Base-by-base conservation (phyloP, 2,113 vertebrate genomes). In the Euleptes europaea region DNA sequence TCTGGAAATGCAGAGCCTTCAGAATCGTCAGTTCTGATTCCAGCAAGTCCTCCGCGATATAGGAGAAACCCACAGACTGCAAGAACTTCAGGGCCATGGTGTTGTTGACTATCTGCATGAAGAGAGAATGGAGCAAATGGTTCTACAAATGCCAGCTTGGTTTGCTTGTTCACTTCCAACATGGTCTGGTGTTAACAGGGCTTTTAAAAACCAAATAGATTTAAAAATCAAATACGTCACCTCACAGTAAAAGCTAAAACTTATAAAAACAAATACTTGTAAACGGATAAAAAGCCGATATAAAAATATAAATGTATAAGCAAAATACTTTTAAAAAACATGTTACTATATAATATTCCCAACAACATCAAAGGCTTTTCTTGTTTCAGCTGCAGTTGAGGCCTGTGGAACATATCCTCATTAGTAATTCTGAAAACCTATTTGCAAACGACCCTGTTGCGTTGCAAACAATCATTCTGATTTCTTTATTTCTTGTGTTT, bases 1-100 rank as follows among this genome's bases (percentile, higher is more conserved):
- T 91, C 44, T 93, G 95, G 93, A 98, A 99, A 49, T 97, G 93
- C 81, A 99, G 94, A n/a, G 96, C 96, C 90, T 97, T 97, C 74
- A 99, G 81, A 89, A 99, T 92, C 47, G 95, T 93, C 35, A 99
- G 96, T 90, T 99, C 99, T 0, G 97, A 97, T 44, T 98, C 94
- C 14, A 98, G 78, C 73, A 99, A 35, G 1, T 97, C 94, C 90
- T 97, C 92, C 89, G 97, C 98, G 19, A 97, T 96, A 88, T 96
- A 96, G 0, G 88, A 93, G 80, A 95, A 94, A 28, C 97, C 97
- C 5, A 97, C 90, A 31, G 96, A 95, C 1, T 94, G 96, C 75
- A 99, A 96, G 84, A 98, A 98, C 78, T 90, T 94, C 82, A 98
- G 90, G 28, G 97, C 97, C 42, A 88, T 95, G 12, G 94, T 88